Base-by-base conservation (phyloP, 2,113 vertebrate species). In the Festucalex cinctus region DNA sequence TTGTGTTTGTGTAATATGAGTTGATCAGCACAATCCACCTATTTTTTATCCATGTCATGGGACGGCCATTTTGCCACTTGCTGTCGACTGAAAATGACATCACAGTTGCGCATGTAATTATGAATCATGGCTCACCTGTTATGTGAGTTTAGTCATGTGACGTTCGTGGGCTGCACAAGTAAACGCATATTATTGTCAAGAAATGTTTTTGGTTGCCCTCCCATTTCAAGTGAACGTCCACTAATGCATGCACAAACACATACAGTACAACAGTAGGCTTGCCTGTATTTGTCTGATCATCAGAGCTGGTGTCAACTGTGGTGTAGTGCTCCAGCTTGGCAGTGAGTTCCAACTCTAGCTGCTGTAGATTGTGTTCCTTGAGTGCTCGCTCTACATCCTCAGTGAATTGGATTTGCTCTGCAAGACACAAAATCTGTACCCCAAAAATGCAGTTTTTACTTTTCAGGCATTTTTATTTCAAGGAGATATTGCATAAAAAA, bases 371-470 rank as follows among this genome's bases (percentile, higher is more conserved):
- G 60, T 92, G 92, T 3, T 87, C 88, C 77, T 87, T 91, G 56
- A 98, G 90, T 65, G 94, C 93, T 77, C 57, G 90, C 90, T 99
- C 97, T 81, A 95, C 91, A 80, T 98, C 96, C 88, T 96, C 94
- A 43, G 97, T 98, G 73, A 99, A 99, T 71, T 95, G 94, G 88
- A 99, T 98, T 90, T 98, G 95, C 67, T 98, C 97, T 54, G 95
- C 94, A 81, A 99, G 88, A 71, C 93, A 98, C 37, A 99, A 84
- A 85, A 98, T 93, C 97, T 99, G 64, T 32, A 86, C 22, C 60
- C 58, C 20, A 70, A 58, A 71, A 8, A 19, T 19, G 3, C 60
- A 36, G 3, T 12, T 2, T 60, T 66, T 4, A n/a, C 22, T 14
- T 24, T 62, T 22, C 39, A 62, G 26, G 16, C 7, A 2, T 9